phyloP scores from a whole-genome alignment of 2,888 invertebrate species.

The Hypolimnas misippus region DNA sequence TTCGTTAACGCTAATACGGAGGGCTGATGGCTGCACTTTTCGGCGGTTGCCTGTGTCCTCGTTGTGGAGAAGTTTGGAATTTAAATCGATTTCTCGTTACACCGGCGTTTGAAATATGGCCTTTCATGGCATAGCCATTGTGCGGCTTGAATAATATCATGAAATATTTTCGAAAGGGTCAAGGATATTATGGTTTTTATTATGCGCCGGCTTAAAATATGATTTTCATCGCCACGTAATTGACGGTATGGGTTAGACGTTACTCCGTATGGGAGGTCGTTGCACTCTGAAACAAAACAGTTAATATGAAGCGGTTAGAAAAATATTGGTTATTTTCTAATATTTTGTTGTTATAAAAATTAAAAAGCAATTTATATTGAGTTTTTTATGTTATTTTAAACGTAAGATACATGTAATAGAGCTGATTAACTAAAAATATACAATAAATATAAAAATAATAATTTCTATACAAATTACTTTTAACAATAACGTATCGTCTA shows the following conservation, averaged over 20 bases:
- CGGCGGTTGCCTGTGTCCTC: constrained; percentile 50
- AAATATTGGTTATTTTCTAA: no score
- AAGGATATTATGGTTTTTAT: constrained; percentile 4
- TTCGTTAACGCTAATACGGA: constrained; percentile 73
- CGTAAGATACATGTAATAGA: no score
- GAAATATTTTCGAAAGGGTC: constrained; percentile 30
- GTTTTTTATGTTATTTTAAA: no score
- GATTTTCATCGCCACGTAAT: background rate
- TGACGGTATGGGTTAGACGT: background rate
- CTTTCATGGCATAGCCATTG: constrained; percentile 27
- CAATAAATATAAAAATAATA: no score
- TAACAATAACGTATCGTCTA: no score
- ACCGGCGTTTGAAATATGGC: constrained; percentile 24
- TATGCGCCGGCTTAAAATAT: background rate
- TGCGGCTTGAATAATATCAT: constrained; percentile 25
- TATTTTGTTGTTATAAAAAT: no score
- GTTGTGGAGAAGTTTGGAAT: constrained; percentile 39
- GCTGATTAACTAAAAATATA: no score
- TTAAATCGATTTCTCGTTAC: constrained; percentile 37
- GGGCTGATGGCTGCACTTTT: constrained; percentile 80
- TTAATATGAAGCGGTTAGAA: background rate
- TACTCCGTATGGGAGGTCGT: background rate
- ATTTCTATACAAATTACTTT: no score
- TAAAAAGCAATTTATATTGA: no score
- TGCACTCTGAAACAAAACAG: background rate